These are phyloP conservation scores for Astropecten irregularis DNA, from an alignment of 53 echinoderm and acorn worm species.

Conservation along the genomic window DNA sequence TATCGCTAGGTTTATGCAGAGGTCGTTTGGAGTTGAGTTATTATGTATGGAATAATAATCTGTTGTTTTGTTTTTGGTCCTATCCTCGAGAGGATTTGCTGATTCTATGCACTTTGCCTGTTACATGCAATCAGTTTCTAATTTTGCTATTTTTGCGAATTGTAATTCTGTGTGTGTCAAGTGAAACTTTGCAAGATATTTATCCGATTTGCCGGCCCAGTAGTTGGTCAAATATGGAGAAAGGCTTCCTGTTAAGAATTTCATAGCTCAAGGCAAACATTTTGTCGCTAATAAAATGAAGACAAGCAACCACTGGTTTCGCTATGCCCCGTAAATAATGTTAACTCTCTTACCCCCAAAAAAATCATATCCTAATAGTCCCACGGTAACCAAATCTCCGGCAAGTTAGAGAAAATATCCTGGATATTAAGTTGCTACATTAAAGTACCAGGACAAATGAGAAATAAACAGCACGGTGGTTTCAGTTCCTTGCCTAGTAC, in stretches of 20 bases:
- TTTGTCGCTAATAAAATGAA: slow-evolving; percentile 1
- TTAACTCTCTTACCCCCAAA: not conserved
- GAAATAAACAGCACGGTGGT: slow-evolving; percentile 41
- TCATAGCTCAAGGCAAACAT: slow-evolving; percentile 9
- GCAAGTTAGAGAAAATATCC: slow-evolving; percentile 44
- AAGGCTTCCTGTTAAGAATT: slow-evolving; percentile 12
- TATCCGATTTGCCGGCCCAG: slow-evolving; percentile 22
- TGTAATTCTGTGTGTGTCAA: not conserved
- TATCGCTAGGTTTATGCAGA: no score
- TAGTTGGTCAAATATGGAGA: slow-evolving; percentile 27
- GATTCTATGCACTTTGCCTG: no score
- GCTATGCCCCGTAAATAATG: not conserved
- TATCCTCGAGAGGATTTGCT: no score
- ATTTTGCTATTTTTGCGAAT: no score
- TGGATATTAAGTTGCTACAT: slow-evolving; percentile 44
- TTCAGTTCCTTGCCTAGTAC: slow-evolving; percentile 10
- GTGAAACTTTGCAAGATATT: not conserved
- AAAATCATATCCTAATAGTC: slow-evolving; percentile 23
- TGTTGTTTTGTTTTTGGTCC: no score
- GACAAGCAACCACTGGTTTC: slow-evolving; percentile 27
- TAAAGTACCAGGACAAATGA: slow-evolving; percentile 47
- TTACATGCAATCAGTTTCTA: no score
- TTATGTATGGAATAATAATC: no score
- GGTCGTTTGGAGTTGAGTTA: no score
- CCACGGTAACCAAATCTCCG: slow-evolving; percentile 42